Base-by-base conservation (phyloP, 2,797 vertebrate genomes). In the Pseudochirops cupreus region DNA sequence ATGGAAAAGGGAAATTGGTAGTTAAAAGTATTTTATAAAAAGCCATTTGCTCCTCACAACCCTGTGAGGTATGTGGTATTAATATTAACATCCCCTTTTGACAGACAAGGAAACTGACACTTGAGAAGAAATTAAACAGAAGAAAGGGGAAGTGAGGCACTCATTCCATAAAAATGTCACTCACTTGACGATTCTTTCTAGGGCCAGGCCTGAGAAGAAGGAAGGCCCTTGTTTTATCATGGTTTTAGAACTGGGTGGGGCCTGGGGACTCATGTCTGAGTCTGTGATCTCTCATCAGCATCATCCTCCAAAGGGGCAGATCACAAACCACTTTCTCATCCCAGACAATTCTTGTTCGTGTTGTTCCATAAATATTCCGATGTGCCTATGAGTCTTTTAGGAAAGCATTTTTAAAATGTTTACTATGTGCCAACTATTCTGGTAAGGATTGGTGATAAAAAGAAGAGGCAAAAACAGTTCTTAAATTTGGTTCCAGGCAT, bases 401-500 rank as follows among this genome's bases (percentile, higher is more conserved):
- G 39, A 82, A 82, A 54, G 90, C 53, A 53, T 52, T 54, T 91
- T 31, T 91, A 31, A 52, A 31, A 46, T 33, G 52, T 1, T 91
- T 54, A 91, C 28, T 90, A 31, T 91, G 90, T 54, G 31, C 90
- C 52, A 54, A 12, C 13, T 28, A 29, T 28, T 91, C 50, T 54
- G 7, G 28, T 91, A 91, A 54, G 28, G 26, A 33, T 39, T 92
- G 67, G 93, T 39, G 53, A 93, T 95, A 54, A 55, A 31, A 96
- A 93, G n/a, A 46, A 82, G 6, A 46, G n/a, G 39, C 74, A 94
- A 74, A 91, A 95, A 53, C 59, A 94, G 94, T 55, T 82, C 54
- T 95, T 82, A 89, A 52, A 91, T 95, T 92, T 74, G 91, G 94
- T 82, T 91, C 92, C n/a, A 39, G 33, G 91, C 4, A 11, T 82